Evolutionary conservation across 2,113 vertebrate genomes (phyloP).

Genomic region (Hirundichthys speculiger): DNA sequence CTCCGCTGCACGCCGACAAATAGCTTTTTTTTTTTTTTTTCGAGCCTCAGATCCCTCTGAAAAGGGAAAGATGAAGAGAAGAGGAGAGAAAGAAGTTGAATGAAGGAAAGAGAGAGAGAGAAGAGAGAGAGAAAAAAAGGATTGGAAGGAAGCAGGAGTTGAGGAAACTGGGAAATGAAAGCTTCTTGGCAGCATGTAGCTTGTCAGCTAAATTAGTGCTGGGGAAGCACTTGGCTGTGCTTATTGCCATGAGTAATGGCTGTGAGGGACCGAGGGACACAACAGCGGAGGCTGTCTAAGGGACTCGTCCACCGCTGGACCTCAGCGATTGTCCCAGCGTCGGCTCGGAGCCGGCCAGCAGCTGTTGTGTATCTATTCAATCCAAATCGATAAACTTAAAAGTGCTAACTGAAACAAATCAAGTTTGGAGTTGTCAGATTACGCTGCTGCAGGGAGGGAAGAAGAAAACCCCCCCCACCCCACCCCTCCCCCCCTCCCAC

Average conservation of each 20-base stretch:
- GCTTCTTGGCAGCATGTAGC: constrained; percentile 19
- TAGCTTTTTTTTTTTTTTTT: constrained; percentile 62
- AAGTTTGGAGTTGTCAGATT: constrained; percentile 53
- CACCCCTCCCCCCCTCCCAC: too few species aligned
- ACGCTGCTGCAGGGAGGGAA: constrained; percentile 30
- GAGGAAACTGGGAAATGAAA: constrained; percentile 10
- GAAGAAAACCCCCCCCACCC: too few species aligned
- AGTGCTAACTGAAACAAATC: constrained; percentile 61
- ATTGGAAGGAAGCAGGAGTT: constrained; percentile 24
- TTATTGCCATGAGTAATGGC: constrained; percentile 50
- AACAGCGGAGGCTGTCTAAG: constrained; percentile 43
- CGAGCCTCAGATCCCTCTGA: constrained; percentile 48
- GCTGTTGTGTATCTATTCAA: constrained; percentile 55
- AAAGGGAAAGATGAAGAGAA: background rate
- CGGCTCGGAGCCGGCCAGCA: constrained; percentile 50
- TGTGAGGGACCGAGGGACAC: constrained; percentile 43
- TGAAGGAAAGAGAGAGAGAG: constrained; percentile 21
- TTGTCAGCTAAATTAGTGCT: constrained; percentile 45
- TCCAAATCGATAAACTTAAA: constrained; percentile 68
- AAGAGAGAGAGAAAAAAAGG: constrained; percentile 40
- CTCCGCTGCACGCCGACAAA: constrained; percentile 40
- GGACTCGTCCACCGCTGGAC: constrained; percentile 48
- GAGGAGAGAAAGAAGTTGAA: constrained; percentile 51
- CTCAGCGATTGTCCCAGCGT: constrained; percentile 35
- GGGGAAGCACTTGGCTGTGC: constrained; percentile 43